Evolutionary conservation across 53 echinoderm and acorn worm genomes (phyloP).

Genomic region (Paelopatides confundens): DNA sequence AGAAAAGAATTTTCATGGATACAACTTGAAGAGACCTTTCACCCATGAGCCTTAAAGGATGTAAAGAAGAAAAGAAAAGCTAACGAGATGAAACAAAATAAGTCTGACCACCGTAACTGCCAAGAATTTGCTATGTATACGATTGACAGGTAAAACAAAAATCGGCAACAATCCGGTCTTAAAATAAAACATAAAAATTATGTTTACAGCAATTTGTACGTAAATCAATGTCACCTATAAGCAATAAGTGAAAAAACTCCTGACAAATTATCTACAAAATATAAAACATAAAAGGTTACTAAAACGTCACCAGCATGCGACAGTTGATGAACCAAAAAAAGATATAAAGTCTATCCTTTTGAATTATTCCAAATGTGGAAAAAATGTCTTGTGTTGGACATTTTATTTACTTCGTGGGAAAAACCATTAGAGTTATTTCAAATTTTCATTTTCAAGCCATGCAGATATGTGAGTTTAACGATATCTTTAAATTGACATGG

Average conservation of each 20-base stretch:
- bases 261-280: background rate
- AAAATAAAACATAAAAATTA: constrained; percentile 43
- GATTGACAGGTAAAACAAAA: constrained; percentile 22
- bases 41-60: constrained; percentile 2
- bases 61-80: constrained; percentile 10
- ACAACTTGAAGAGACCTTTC: constrained; percentile 11
- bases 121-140: background rate
- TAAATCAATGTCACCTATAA: constrained; percentile 13
- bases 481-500: too few relatives aligned
- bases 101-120: constrained; percentile 35
- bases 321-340: background rate
- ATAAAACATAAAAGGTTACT: background rate
- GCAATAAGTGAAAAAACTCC: background rate
- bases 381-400: background rate
- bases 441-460: too few relatives aligned
- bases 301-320: background rate
- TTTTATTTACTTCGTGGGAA: too few relatives aligned
- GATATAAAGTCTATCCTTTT: background rate
- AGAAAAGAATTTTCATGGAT: constrained; percentile 40
- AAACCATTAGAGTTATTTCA: too few relatives aligned
- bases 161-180: constrained; percentile 13
- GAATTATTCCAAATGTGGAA: background rate
- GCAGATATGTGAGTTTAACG: too few relatives aligned
- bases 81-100: background rate
- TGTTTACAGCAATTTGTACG: constrained; percentile 21